phyloP scores from a whole-genome alignment of 2,888 invertebrate species.

The Argyresthia goedartella region DNA sequence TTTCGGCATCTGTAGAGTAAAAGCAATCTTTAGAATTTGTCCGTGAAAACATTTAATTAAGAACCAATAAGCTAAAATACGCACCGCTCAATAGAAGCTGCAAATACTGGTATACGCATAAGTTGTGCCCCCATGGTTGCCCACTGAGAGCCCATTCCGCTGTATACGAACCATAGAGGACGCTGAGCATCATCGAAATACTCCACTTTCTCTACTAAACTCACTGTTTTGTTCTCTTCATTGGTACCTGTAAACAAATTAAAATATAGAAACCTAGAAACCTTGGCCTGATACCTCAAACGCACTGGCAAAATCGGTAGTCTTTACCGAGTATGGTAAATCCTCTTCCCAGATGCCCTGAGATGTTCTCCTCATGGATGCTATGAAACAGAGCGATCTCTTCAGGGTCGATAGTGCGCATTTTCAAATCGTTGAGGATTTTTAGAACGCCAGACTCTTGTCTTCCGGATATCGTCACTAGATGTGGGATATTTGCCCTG shows the following conservation, averaged over 20 bases:
- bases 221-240: constrained; percentile 26
- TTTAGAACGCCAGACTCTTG: constrained; percentile 29
- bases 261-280: background rate
- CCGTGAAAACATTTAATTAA: background rate
- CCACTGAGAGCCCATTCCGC: constrained; percentile 83
- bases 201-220: constrained; percentile 24
- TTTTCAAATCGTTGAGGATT: constrained; percentile 32
- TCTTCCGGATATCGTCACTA: constrained; percentile 38
- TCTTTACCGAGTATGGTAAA: constrained; percentile 38
- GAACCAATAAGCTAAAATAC: background rate
- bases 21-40: background rate
- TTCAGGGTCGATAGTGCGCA: constrained; percentile 39
- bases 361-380: constrained; percentile 30
- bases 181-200: constrained; percentile 36
- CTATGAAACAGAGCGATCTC: constrained; percentile 41
- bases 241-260: constrained; percentile 25
- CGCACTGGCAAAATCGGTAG: constrained; percentile 3
- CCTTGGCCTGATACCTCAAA: background rate
- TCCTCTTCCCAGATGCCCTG: constrained; percentile 48
- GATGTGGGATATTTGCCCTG: constrained; percentile 31
- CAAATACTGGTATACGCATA: constrained; percentile 74
- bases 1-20: constrained; percentile 52
- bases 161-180: constrained; percentile 78
- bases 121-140: constrained; percentile 75
- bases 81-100: constrained; percentile 58